Conservation (phyloP, 2,888 invertebrate genomes). For the Hoplodrina ambigua region DNA sequence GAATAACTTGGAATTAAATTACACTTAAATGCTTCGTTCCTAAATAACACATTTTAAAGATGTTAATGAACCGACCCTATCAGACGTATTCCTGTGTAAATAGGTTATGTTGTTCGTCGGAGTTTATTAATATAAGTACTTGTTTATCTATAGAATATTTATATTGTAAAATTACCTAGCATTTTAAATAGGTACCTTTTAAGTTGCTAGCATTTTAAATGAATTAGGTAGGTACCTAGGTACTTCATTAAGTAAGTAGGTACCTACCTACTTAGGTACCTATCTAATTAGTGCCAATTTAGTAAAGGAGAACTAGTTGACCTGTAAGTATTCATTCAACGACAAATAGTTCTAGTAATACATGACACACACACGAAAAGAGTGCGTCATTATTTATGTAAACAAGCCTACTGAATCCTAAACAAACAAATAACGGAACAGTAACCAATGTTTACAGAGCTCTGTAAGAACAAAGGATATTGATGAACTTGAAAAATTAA, state of each 20-base stretch:
- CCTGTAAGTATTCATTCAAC: neutral
- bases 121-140: neutral
- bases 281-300: neutral
- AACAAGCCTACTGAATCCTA: constrained; percentile 70
- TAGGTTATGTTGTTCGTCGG: constrained; percentile 23
- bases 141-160: neutral
- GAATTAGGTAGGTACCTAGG: no score
- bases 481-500: constrained; percentile 80
- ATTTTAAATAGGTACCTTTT: neutral
- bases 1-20: constrained; percentile 68
- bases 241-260: no score
- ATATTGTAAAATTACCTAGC: neutral
- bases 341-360: constrained; percentile 64
- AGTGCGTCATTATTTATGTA: constrained; percentile 75
- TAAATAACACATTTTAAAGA: constrained; percentile 53
- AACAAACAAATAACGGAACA: constrained; percentile 66
- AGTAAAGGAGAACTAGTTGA: constrained; percentile 3
- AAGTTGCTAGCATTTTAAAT: no score
- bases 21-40: constrained; percentile 50
- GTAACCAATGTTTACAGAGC: constrained; percentile 72
- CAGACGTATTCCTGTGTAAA: constrained; percentile 44
- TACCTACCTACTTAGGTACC: no score
- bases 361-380: constrained; percentile 61
- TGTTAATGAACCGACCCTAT: constrained; percentile 59
- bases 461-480: constrained; percentile 75